A percentile compares a stretch with the other conserved stretches of the same genome.
Evolutionary conservation across 2,888 invertebrate genomes (phyloP).

Genomic region (Apodemia hepburni): DNA sequence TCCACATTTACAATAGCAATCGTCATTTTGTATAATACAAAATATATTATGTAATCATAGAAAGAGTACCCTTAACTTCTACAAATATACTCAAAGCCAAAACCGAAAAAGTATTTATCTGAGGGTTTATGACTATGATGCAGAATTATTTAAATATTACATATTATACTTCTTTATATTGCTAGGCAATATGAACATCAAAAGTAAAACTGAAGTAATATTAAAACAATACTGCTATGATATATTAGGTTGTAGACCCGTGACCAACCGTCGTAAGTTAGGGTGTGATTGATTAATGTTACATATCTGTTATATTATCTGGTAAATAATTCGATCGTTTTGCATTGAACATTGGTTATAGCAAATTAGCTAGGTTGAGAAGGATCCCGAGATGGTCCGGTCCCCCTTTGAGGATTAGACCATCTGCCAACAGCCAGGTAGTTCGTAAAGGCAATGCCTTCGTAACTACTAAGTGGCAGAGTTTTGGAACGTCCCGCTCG

Average conservation of each 20-base stretch:
- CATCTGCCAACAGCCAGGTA: too few relatives aligned
- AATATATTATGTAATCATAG: conserved; percentile 16
- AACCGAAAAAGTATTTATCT: neutral
- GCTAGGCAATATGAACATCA: neutral
- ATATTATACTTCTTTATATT: neutral
- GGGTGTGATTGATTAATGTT: too few relatives aligned
- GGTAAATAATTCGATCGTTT: too few relatives aligned
- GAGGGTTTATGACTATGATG: neutral
- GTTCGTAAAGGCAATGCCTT: too few relatives aligned
- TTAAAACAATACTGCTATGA: neutral
- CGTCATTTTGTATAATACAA: conserved; percentile 17
- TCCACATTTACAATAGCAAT: conserved; percentile 13
- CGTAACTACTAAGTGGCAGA: too few relatives aligned
- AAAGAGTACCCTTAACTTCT: conserved; percentile 15
- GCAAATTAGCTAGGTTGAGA: too few relatives aligned
- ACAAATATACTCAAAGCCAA: conserved; percentile 15
- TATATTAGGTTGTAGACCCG: neutral
- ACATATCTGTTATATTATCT: too few relatives aligned
- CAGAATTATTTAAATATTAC: neutral
- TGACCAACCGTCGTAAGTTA: too few relatives aligned
- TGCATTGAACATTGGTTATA: too few relatives aligned
- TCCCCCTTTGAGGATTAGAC: too few relatives aligned
- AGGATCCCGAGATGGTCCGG: too few relatives aligned
- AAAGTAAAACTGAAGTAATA: neutral
- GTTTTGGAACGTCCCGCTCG: too few relatives aligned